Percentiles rank a stretch among this genome's conserved stretches.
Conservation (phyloP, 2,797 vertebrate genomes). For the Molossus molossus region DNA sequence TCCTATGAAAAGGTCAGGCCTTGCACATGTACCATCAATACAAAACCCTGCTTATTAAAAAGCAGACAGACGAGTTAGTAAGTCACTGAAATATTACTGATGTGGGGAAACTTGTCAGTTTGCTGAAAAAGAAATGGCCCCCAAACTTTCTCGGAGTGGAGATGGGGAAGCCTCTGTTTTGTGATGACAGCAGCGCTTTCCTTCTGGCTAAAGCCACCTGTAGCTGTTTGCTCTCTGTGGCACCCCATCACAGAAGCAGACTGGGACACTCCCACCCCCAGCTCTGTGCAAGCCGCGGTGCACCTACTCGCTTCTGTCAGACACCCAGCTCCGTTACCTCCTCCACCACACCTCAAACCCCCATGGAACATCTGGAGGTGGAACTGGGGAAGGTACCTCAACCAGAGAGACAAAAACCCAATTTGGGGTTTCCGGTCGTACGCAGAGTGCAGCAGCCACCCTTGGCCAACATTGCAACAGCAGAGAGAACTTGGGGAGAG, state of each 20-base stretch:
- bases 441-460: background rate
- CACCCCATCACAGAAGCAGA: background rate
- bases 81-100: slow-evolving; percentile 84
- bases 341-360: slow-evolving; percentile 75
- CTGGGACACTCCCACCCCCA: slow-evolving; percentile 38
- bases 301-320: background rate
- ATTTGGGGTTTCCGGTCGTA: slow-evolving; percentile 80
- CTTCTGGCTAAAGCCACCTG: slow-evolving; percentile 61
- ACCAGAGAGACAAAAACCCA: slow-evolving; percentile 69
- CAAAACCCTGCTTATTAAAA: slow-evolving; percentile 88
- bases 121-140: slow-evolving; percentile 85
- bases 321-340: slow-evolving; percentile 42
- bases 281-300: background rate
- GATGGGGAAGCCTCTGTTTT: slow-evolving; percentile 82
- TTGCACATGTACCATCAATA: slow-evolving; percentile 86
- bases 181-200: slow-evolving; percentile 81
- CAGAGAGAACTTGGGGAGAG: slow-evolving; percentile 49
- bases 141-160: slow-evolving; percentile 81
- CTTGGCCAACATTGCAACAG: slow-evolving; percentile 62
- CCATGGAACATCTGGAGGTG: slow-evolving; percentile 84
- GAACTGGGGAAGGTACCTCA: slow-evolving; percentile 75
- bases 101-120: slow-evolving; percentile 57
- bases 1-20: slow-evolving; percentile 92
- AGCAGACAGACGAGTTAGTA: slow-evolving; percentile 86
- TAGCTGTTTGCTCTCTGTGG: background rate